These are phyloP conservation scores for Phrynocephalus guinanensis DNA, from an alignment of 2,797 vertebrate species.

Conservation along the genomic window DNA sequence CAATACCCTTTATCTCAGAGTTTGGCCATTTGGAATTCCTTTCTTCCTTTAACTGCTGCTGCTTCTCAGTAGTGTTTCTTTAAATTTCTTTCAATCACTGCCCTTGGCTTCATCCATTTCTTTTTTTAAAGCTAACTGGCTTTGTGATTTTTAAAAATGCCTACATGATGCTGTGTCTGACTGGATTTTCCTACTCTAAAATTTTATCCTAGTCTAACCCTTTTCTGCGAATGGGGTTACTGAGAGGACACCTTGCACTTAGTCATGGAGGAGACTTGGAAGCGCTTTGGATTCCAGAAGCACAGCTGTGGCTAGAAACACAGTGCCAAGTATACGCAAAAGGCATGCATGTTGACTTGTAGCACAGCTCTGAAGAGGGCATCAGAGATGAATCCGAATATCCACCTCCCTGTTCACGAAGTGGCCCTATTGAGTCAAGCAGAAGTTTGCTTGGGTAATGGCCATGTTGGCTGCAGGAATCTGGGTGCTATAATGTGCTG, in stretches of 20 bases:
- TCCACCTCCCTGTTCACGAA: neutral
- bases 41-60: neutral
- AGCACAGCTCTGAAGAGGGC: neutral
- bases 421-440: neutral
- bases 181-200: neutral
- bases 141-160: neutral
- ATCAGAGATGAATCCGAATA: slow-evolving; percentile 7
- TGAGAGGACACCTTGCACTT: neutral
- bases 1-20: no score
- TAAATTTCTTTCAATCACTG: no score
- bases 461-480: no score
- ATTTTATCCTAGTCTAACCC: slow-evolving; percentile 26
- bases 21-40: neutral
- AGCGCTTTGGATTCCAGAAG: neutral
- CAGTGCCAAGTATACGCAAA: neutral
- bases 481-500: no score
- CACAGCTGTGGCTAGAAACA: neutral
- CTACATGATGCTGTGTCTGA: neutral
- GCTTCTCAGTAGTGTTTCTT: neutral
- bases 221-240: slow-evolving; percentile 26
- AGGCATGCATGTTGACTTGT: neutral
- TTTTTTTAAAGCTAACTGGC: neutral
- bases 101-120: neutral
- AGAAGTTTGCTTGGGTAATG: neutral
- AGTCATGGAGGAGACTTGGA: slow-evolving; percentile 28